These are phyloP conservation scores for Saxicola maurus DNA, from an alignment of 2,797 vertebrate genomes.

Conservation along the genomic window DNA sequence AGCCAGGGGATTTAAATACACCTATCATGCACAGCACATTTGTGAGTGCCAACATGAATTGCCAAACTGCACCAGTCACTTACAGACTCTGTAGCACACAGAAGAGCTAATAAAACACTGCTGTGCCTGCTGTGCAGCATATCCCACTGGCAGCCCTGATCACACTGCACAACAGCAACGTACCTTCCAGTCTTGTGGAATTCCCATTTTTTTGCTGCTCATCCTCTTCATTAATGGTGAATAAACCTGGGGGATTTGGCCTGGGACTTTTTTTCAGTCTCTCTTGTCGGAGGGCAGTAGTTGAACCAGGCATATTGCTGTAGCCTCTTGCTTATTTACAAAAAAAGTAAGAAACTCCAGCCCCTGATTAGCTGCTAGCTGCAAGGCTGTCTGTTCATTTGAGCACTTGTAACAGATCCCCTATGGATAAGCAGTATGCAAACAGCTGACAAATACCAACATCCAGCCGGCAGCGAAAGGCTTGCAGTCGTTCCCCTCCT, in stretches of 20 bases:
- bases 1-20: neutral
- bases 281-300: constrained; percentile 70
- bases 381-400: constrained; percentile 65
- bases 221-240: constrained; percentile 96
- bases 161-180: constrained; percentile 29
- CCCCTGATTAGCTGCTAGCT: constrained; percentile 58
- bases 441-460: constrained; percentile 73
- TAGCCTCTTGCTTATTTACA: constrained; percentile 51
- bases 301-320: constrained; percentile 72
- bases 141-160: neutral
- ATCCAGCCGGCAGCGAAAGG: constrained; percentile 63
- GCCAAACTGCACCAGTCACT: neutral
- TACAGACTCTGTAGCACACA: neutral
- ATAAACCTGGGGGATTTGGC: constrained; percentile 81
- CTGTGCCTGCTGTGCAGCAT: neutral
- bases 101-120: neutral
- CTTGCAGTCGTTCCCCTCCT: constrained; percentile 35
- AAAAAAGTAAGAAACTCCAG: constrained; percentile 64
- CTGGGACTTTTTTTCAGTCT: constrained; percentile 82
- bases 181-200: constrained; percentile 79
- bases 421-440: constrained; percentile 55
- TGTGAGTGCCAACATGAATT: neutral
- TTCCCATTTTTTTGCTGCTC: constrained; percentile 84
- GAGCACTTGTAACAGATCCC: constrained; percentile 69
- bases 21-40: neutral